phyloP scores from a whole-genome alignment of 2,888 invertebrate species.

The Biston stratarius region DNA sequence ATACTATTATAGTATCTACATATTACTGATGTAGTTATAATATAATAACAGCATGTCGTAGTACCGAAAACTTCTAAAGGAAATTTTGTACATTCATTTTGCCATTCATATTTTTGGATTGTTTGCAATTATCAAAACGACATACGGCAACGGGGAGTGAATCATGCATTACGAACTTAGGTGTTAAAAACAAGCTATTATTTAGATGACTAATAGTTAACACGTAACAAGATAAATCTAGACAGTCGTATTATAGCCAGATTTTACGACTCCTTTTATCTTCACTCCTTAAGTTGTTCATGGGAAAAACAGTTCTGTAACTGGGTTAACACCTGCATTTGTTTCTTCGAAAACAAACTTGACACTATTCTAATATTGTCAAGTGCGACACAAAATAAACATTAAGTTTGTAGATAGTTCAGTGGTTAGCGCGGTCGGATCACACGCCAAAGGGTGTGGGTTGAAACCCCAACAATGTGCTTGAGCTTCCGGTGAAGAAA shows the following conservation, averaged over 20 bases:
- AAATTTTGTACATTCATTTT: background rate
- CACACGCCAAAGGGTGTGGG: no score
- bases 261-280: slow-evolving; percentile 9
- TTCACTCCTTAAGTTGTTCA: slow-evolving; percentile 13
- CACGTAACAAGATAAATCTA: background rate
- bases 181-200: background rate
- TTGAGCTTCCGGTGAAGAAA: no score
- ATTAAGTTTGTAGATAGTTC: no score
- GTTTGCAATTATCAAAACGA: no score
- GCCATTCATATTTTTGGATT: background rate
- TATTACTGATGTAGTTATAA: no score
- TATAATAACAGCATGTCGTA: no score
- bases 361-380: background rate
- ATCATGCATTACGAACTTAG: slow-evolving; percentile 1
- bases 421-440: no score
- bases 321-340: slow-evolving; percentile 19
- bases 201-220: slow-evolving; percentile 3
- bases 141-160: background rate
- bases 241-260: slow-evolving; percentile 7
- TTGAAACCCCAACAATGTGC: no score
- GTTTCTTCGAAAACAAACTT: slow-evolving; percentile 8
- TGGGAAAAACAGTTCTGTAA: slow-evolving; percentile 23
- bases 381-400: background rate
- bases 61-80: no score
- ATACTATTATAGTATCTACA: no score